Evolutionary conservation across 2,888 invertebrate species (phyloP).

Genomic region (Eugnorisma glareosa): DNA sequence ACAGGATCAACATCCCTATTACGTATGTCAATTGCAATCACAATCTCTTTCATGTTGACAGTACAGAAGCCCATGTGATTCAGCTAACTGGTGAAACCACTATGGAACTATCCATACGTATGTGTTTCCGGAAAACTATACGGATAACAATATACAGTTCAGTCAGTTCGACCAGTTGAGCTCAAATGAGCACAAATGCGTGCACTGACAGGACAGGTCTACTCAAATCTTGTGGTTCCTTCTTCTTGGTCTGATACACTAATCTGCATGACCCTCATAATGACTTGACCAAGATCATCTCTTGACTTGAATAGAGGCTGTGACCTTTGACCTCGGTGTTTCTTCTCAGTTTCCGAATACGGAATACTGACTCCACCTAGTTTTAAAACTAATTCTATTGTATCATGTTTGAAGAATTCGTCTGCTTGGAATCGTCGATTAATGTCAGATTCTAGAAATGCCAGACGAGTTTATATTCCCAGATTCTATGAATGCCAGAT

Average conservation of each 20-base stretch:
- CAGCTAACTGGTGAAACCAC: background rate
- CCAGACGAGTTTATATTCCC: too few relatives aligned
- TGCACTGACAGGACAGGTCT: background rate
- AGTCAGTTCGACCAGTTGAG: background rate
- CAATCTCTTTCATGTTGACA: background rate
- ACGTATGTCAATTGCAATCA: background rate
- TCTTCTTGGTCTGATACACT: background rate
- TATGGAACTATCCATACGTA: background rate
- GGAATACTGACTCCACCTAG: too few relatives aligned
- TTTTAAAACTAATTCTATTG: background rate
- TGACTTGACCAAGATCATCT: background rate
- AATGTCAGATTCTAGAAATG: too few relatives aligned
- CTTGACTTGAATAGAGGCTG: background rate
- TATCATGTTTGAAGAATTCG: background rate
- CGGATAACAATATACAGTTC: background rate
- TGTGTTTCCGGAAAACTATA: background rate
- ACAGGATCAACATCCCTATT: conserved; percentile 24
- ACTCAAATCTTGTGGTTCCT: background rate
- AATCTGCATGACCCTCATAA: background rate
- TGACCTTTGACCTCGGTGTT: background rate
- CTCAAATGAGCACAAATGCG: background rate
- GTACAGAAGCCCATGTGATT: background rate
- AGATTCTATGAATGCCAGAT: too few relatives aligned
- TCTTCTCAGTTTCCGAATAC: background rate
- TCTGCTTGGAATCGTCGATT: too few relatives aligned